A percentile compares a stretch with the other conserved stretches of the same genome.
These are phyloP conservation scores for Odocoileus hemionus DNA, from an alignment of 2,113 vertebrate species.

Conservation along the genomic window DNA sequence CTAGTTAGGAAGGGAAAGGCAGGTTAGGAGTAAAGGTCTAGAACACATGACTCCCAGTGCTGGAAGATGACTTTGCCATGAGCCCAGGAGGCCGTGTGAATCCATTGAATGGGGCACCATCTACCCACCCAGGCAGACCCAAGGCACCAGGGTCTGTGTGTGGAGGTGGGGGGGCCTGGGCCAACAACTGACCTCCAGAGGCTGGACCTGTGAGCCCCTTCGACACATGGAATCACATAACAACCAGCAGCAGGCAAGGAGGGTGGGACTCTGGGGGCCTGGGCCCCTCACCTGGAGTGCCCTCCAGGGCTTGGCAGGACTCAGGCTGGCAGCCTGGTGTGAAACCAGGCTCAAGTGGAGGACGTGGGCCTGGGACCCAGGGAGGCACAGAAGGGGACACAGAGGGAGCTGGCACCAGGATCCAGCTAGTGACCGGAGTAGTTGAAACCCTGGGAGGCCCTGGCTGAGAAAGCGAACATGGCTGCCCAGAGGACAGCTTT, in stretches of 20 bases:
- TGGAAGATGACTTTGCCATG: accelerated
- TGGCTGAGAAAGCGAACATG: neutral
- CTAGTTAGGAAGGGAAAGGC: neutral
- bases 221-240: neutral
- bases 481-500: neutral
- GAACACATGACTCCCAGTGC: neutral
- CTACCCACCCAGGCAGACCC: too few relatives aligned
- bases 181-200: neutral
- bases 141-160: accelerated
- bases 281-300: too few relatives aligned
- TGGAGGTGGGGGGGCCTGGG: neutral
- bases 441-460: neutral
- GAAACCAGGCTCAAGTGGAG: neutral
- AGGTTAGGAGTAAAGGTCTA: neutral
- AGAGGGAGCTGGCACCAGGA: neutral
- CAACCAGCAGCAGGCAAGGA: neutral
- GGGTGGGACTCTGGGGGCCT: neutral
- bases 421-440: neutral
- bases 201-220: neutral
- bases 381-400: accelerated
- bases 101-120: accelerated
- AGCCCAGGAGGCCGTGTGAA: neutral
- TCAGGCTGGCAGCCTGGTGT: neutral
- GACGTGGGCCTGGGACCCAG: neutral
- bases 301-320: neutral